Base-by-base conservation (phyloP, 2,113 vertebrate species). In the Calypte anna region DNA sequence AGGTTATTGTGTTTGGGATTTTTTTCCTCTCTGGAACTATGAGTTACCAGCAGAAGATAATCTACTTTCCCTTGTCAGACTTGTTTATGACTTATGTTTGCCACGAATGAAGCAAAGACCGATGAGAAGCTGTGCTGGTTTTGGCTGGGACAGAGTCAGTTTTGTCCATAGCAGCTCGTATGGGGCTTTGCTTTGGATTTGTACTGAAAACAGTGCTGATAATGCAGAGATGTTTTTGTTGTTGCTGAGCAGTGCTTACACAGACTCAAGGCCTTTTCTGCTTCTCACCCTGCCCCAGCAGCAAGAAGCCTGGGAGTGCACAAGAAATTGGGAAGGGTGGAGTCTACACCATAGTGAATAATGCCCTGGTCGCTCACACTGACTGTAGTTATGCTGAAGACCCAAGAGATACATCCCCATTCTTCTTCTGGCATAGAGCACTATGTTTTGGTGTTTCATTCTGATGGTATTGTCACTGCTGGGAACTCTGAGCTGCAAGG, bases 21-120 rank as follows among this genome's bases (percentile, higher is more conserved):
- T 11, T 11, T 7, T 16, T 24, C 25, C 57, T 66, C 92, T 83
- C 87, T 90, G 84, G 95, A 94, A 97, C 67, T 3, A 27, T 38
- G 53, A 48, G 54, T 83, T 91, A 91, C 63, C 63, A 95, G 83
- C 77, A 92, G 91, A 92, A 95, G 80, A 93, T 79, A 91, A 92
- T 90, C 73, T 90, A 33, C 36, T 94, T 91, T 76, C 33, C 63
- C 48, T 91, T 93, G 63, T 96, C 96, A 94, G 85, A 88, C 59
- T 76, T 92, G 82, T 95, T 97, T 84, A 83, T 81, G 79, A 90
- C 54, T 92, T 93, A 91, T 76, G 50, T 88, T 93, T 92, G 87
- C 91, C 96, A 91, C 28, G 86, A 94, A 95, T 59, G 76, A 80
- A 92, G 61, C 40, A 90, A 78, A 74, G 59, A 54, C 50, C 83